Base-by-base conservation (phyloP, 2,888 invertebrate genomes). In the Chymomyza fuscimana region DNA sequence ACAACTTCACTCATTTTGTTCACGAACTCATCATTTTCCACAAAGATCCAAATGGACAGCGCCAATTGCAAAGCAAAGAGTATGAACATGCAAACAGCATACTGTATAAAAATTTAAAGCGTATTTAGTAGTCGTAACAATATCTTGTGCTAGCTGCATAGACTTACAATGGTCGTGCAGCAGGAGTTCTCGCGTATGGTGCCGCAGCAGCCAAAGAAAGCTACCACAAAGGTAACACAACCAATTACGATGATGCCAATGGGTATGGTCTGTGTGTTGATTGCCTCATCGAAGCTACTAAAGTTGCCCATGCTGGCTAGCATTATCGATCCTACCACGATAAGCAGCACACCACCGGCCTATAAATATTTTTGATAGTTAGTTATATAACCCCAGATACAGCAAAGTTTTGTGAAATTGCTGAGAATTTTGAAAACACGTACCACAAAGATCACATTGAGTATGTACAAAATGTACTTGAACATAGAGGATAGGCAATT, bases 121-220 rank as follows among this genome's bases (percentile, higher is more conserved):
- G 6, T 7, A 15, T 32, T 32, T 7, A 32, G 32, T 32, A 32
- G 5, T 7, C 32, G 32, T 32, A 32, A 6, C 32, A 32, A 29
- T 29, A 5, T 5, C 5, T 7, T 7, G 5, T 32, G 0, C 7
- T 25, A 25, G 32, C 32, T 32, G 32, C 32, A 7, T 7, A 4
- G 22, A 81, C 95, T 94, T 93, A 97, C 96, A 85, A 95, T 95
- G 89, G 96, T 94, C 65, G 96, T 94, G 94, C 97, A 96, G 92
- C 96, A 97, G 91, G 96, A 94, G 91, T 95, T 97, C 91, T 97
- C 97, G 74, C 96, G 94, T 76, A 96, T 94, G 4, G 97, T 97
- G 65, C 97, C 97, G 89, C 97, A 97, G 92, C 97, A 97, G 73
- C 97, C 97, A 89, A 97, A 96, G 93, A 97, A 97, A 3, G 97